A percentile compares a stretch with the other conserved stretches of the same genome.
phyloP scores from a whole-genome alignment of 2,113 vertebrate species.

The Pseudopipra pipra region DNA sequence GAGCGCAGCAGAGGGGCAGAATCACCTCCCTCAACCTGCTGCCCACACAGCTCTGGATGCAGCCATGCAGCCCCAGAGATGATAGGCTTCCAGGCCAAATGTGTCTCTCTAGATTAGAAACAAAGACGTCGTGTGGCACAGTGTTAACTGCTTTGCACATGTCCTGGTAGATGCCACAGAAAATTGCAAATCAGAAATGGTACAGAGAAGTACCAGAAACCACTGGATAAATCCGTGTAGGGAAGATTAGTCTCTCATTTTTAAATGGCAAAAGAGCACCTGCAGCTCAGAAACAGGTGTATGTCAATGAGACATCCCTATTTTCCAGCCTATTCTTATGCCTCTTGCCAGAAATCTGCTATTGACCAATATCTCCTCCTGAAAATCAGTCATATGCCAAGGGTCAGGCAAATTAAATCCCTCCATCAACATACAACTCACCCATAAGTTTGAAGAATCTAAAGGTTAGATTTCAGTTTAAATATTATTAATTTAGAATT shows the following conservation, averaged over 20 bases:
- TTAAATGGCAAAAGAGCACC: neutral
- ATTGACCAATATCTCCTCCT: neutral
- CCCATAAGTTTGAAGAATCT: neutral
- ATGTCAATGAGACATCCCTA: neutral
- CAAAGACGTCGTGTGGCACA: neutral
- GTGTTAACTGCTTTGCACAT: neutral
- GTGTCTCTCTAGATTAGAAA: neutral
- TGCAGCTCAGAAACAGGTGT: neutral
- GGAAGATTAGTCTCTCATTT: neutral
- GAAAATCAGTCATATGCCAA: neutral
- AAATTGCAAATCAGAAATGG: neutral
- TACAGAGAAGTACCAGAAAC: neutral
- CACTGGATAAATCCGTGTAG: neutral
- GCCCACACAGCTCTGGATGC: fast-evolving
- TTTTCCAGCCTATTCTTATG: neutral
- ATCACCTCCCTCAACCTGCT: neutral
- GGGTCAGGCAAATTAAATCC: neutral
- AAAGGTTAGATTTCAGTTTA: neutral
- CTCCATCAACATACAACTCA: neutral
- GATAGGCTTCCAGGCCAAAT: neutral
- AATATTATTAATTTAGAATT: neutral
- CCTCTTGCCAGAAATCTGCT: neutral
- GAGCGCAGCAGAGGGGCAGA: neutral
- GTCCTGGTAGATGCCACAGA: neutral
- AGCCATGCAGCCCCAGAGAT: neutral